A percentile compares a stretch with the other conserved stretches of the same genome.
phyloP scores from a whole-genome alignment of 2,888 invertebrate genomes.

The Cephus pygmeus region DNA sequence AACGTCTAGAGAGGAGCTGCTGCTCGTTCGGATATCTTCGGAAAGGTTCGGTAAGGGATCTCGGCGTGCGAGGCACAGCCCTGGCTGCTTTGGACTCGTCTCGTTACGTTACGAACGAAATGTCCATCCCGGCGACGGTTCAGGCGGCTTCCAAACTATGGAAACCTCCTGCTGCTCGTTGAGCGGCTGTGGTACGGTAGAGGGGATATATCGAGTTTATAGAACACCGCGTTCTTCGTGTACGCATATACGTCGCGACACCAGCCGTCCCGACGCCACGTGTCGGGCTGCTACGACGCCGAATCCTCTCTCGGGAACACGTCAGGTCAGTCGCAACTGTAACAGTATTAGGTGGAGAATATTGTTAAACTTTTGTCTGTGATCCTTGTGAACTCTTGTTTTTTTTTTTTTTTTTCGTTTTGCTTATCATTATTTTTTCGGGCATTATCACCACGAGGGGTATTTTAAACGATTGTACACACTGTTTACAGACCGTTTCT shows the following conservation, averaged over 20 bases:
- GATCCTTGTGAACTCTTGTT: neutral
- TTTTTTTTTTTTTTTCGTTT: neutral
- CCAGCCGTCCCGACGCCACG: constrained; percentile 49
- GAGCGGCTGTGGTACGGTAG: neutral
- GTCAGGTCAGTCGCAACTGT: neutral
- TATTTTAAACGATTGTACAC: neutral
- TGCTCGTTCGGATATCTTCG: neutral
- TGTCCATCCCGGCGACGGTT: neutral
- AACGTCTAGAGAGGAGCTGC: neutral
- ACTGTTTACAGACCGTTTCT: neutral
- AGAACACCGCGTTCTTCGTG: constrained; percentile 18
- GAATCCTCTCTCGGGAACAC: neutral
- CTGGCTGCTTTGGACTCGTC: neutral
- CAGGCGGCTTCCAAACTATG: neutral
- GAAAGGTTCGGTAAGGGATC: neutral
- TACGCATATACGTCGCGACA: constrained; percentile 33
- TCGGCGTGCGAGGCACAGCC: neutral
- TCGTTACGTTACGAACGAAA: neutral
- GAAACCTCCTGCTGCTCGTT: neutral
- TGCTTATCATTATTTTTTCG: neutral
- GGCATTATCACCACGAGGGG: neutral
- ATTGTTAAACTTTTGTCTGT: neutral
- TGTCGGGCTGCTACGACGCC: constrained; percentile 24
- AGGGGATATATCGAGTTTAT: constrained; percentile 26
- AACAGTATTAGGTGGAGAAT: neutral